Percentiles rank a stretch among this genome's conserved stretches.
phyloP scores from a whole-genome alignment of 2,888 invertebrate genomes.

The Eupithecia insigniata region DNA sequence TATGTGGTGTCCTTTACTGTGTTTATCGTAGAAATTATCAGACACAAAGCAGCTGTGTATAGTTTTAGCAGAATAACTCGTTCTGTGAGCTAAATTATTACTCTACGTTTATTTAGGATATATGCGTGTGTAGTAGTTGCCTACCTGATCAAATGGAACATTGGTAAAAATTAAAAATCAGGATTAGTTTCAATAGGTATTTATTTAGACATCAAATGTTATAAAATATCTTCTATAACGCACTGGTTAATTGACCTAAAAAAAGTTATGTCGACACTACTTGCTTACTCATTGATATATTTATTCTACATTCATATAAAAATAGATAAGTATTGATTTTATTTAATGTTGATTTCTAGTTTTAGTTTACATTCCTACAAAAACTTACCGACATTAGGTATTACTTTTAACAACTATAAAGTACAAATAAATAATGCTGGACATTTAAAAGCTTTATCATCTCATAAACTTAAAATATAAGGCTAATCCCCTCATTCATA shows the following conservation, averaged over 20 bases:
- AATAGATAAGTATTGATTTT: slow-evolving; percentile 50
- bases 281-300: slow-evolving; percentile 16
- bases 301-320: slow-evolving; percentile 59
- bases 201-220: slow-evolving; percentile 51
- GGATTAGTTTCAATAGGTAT: slow-evolving; percentile 31
- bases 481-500: no score
- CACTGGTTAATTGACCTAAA: slow-evolving; percentile 58
- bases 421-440: neutral
- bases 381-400: neutral
- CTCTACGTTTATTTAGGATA: neutral
- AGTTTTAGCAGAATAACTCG: slow-evolving; percentile 45
- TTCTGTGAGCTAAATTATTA: slow-evolving; percentile 23
- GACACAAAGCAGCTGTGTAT: slow-evolving; percentile 46
- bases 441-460: neutral
- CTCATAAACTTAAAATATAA: neutral
- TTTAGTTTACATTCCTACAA: neutral
- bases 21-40: slow-evolving; percentile 59
- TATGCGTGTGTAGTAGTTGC: neutral
- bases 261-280: slow-evolving; percentile 10
- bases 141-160: neutral
- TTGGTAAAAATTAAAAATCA: slow-evolving; percentile 34
- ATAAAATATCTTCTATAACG: slow-evolving; percentile 50
- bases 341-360: neutral
- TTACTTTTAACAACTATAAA: neutral
- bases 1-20: slow-evolving; percentile 55